phyloP scores from a whole-genome alignment of 2,797 vertebrate genomes.

The Crypturellus tataupa region DNA sequence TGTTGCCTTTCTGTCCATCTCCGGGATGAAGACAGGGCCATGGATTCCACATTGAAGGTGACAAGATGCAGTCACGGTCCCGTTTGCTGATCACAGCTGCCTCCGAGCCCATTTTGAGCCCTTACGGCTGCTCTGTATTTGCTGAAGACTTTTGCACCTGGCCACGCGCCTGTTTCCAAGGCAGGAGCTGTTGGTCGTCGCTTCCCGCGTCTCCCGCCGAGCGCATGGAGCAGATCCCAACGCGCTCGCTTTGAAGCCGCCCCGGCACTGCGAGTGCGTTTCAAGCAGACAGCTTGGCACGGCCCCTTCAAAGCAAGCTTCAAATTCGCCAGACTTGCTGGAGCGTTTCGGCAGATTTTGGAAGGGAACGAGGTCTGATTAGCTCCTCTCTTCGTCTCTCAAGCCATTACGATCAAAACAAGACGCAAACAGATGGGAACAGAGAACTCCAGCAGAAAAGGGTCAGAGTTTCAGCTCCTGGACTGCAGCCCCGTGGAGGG shows the following conservation, averaged over 20 bases:
- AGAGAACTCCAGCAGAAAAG: neutral
- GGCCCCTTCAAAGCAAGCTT: neutral
- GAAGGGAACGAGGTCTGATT: neutral
- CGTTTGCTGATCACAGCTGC: neutral
- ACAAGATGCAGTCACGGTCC: neutral
- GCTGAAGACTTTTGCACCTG: neutral
- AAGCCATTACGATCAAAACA: neutral
- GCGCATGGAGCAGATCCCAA: neutral
- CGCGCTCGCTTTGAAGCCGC: neutral
- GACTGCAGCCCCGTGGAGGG: neutral
- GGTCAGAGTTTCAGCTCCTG: neutral
- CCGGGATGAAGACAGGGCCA: neutral
- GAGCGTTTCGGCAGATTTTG: neutral
- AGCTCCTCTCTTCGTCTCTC: neutral
- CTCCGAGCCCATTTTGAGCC: neutral
- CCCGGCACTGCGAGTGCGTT: neutral
- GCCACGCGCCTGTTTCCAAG: rapidly evolving
- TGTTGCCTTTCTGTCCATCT: neutral
- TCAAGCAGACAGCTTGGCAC: neutral
- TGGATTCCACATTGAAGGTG: neutral
- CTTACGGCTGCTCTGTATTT: neutral
- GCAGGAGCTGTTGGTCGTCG: neutral
- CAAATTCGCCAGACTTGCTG: neutral
- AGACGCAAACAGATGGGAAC: neutral
- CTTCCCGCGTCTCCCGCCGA: neutral